Conservation (phyloP, 2,113 vertebrate genomes). For the Pseudorectes ferrugineus region DNA sequence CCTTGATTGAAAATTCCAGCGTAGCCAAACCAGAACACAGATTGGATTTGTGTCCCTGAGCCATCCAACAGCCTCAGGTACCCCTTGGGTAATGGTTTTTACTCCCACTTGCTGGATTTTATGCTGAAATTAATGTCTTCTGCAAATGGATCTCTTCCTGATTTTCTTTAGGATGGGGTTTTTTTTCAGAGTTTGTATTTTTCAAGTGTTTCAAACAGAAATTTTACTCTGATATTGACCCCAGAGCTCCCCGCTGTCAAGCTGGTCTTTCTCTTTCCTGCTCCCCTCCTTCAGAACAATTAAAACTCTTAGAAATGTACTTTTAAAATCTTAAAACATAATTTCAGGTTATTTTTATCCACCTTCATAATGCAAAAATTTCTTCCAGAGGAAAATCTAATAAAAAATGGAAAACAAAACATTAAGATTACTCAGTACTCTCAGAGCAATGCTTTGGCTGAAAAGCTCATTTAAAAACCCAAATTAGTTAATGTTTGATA, state of each 20-base stretch:
- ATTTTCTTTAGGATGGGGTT: fast-evolving
- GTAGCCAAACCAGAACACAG: neutral
- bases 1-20: neutral
- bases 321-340: neutral
- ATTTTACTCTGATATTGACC: neutral
- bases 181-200: neutral
- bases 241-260: neutral
- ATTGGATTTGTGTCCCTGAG: neutral
- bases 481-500: neutral
- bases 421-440: neutral
- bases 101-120: neutral
- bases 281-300: neutral
- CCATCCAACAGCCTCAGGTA: neutral
- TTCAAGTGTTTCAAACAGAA: neutral
- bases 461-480: neutral
- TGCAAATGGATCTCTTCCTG: neutral
- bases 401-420: neutral
- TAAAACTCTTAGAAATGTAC: neutral
- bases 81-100: neutral
- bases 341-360: neutral
- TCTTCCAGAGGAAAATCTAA: neutral
- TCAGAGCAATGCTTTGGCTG: neutral
- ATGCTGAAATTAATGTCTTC: neutral
- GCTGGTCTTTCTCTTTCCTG: fast-evolving
- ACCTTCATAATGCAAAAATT: neutral